phyloP scores from a whole-genome alignment of 2,113 vertebrate genomes.

The Pogona vitticeps region DNA sequence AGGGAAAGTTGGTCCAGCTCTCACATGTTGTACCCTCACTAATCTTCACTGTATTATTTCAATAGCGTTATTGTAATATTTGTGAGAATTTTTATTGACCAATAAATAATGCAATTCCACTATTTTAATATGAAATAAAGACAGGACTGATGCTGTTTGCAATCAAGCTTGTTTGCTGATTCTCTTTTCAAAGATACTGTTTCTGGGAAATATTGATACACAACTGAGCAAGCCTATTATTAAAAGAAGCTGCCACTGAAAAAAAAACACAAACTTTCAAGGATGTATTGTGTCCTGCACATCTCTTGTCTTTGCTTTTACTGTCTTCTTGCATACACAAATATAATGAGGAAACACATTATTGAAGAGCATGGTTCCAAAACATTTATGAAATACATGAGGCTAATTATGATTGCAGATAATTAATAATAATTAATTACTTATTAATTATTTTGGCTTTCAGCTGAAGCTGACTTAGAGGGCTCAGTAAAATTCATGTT shows the following conservation, averaged over 20 bases:
- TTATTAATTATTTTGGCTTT: not conserved
- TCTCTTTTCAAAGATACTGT: not conserved
- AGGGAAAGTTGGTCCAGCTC: not conserved
- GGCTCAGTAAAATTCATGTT: not conserved
- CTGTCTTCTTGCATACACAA: not conserved
- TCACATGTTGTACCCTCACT: not conserved
- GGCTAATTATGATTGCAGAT: not conserved
- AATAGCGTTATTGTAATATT: not conserved
- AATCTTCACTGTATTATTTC: not conserved
- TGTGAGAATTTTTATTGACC: not conserved
- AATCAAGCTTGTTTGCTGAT: conserved; percentile 5
- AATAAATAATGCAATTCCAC: not conserved
- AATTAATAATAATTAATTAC: not conserved
- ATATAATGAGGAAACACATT: conserved; percentile 2
- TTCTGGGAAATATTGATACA: not conserved
- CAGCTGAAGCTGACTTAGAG: not conserved
- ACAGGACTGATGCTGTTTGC: not conserved
- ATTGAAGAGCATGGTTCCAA: conserved; percentile 25
- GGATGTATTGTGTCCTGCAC: not conserved
- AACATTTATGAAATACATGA: not conserved
- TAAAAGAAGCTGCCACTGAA: not conserved
- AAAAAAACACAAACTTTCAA: not conserved
- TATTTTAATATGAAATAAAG: conserved; percentile 14
- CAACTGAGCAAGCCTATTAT: not conserved
- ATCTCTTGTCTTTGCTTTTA: not conserved